A percentile compares a stretch with the other conserved stretches of the same genome.
These are phyloP conservation scores for Sphaerodactylus townsendi DNA, from an alignment of 2,113 vertebrate genomes.

Conservation along the genomic window DNA sequence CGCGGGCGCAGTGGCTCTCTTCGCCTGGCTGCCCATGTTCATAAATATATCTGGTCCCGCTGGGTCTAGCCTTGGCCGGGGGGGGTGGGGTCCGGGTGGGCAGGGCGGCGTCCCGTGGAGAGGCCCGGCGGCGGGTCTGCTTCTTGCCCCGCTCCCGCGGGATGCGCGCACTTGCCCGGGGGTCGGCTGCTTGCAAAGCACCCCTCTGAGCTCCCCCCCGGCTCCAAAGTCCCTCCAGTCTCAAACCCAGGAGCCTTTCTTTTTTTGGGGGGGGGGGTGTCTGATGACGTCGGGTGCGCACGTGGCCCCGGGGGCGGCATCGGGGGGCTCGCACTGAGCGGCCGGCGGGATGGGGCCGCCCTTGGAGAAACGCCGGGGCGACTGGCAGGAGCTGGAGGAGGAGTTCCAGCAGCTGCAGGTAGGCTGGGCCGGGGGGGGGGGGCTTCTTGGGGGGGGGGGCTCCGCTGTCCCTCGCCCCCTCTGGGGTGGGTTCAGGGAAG, in stretches of 20 bases:
- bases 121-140: too few species aligned
- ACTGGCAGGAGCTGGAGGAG: conserved; percentile 87
- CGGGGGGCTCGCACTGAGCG: conserved; percentile 35
- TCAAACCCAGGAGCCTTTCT: too few species aligned
- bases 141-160: too few species aligned
- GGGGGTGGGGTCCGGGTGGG: too few species aligned
- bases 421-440: background rate
- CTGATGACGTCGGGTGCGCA: conserved; percentile 69
- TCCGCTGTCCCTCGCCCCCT: too few species aligned
- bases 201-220: background rate
- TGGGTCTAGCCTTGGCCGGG: too few species aligned
- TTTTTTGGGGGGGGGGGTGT: background rate
- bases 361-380: conserved; percentile 76
- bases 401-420: conserved; percentile 94
- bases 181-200: background rate
- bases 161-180: background rate
- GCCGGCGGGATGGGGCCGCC: conserved; percentile 59
- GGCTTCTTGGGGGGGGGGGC: background rate
- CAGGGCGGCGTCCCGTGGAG: too few species aligned
- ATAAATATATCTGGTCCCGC: background rate
- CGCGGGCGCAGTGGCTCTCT: background rate
- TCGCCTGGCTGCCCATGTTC: background rate
- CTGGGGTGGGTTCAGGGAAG: too few species aligned
- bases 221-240: too few species aligned
- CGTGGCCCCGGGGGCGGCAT: conserved; percentile 64